Evolutionary conservation across 2,113 vertebrate genomes (phyloP), one percentile per base, ranked within the genome.

Genomic region (Eulemur macaco): DNA sequence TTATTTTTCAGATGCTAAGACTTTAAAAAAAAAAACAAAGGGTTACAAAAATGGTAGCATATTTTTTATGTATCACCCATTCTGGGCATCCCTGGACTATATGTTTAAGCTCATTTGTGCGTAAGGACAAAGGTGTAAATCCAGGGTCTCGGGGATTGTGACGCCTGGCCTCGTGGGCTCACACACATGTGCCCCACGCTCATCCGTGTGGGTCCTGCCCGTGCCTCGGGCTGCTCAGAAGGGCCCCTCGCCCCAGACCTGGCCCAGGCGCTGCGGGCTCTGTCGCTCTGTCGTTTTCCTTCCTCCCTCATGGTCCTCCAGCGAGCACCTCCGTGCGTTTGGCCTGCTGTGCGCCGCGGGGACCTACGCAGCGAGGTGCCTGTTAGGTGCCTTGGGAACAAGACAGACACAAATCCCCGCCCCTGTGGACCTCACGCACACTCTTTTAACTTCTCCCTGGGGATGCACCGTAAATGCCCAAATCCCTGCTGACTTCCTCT

Each of bases 101-200:
- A 15, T 27, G 11, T 81, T 50, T 66, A 68, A 37, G 63, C 71
- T 66, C 47, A 11, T 31, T 21, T 47, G 52, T 34, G 14, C 34
- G 9, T 54, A 39, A 31, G 63, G 11, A 39, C 54, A 58, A 18
- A 82, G 56, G 47, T 25, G 14, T 71, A 13, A 45, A 21, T 39
- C 34, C 37, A n/a, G 20, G 52, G 25, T 37, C 42, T n/a, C 4
- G 2, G 31, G 56, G n/a, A 81, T 7, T 0, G 3, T 1, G 68
- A 2, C 1, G 12, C 39, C 54, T 20, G 21, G 74, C 21, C 5
- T 15, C 11, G 6, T 5, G 15, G 45, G 47, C 11, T 50, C 47
- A 1, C 5, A 7, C 17, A 27, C 25, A 5, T 0, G 1, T 29
- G 3, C 3, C 10, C 1, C 13, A 4, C 2, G 7, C 34, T 74